Evolutionary conservation across 2,797 vertebrate species (phyloP).

Genomic region (Myioborus miniatus): DNA sequence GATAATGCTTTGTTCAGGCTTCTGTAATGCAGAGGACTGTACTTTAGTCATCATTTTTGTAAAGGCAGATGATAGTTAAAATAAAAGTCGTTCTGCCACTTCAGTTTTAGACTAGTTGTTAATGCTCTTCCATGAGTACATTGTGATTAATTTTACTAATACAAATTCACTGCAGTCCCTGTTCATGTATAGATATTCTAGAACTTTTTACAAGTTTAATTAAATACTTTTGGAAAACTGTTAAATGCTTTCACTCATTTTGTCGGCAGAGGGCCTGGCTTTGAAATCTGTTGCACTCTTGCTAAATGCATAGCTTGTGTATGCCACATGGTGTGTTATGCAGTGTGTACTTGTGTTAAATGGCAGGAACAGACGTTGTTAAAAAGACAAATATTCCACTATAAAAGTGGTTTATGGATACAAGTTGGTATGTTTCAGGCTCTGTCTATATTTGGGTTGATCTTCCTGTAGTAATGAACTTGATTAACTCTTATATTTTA

Average conservation of each 20-base stretch:
- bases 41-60: neutral
- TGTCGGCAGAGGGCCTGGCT: neutral
- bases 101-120: neutral
- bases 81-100: neutral
- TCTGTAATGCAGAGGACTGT: neutral
- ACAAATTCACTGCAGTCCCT: neutral
- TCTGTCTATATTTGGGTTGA: neutral
- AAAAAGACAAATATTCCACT: neutral
- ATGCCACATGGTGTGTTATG: neutral
- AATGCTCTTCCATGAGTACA: neutral
- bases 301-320: neutral
- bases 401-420: neutral
- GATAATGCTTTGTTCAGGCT: neutral
- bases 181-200: neutral
- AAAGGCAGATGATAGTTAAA: neutral
- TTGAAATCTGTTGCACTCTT: neutral
- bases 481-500: neutral
- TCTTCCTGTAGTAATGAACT: neutral
- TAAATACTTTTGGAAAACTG: neutral
- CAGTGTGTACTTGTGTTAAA: neutral
- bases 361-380: neutral
- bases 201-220: neutral
- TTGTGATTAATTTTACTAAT: neutral
- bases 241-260: neutral
- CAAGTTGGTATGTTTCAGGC: neutral